Evolutionary conservation across 2,113 vertebrate species (phyloP), one percentile per base, ranked within the genome.

Genomic region (Rhinoptilus africanus): DNA sequence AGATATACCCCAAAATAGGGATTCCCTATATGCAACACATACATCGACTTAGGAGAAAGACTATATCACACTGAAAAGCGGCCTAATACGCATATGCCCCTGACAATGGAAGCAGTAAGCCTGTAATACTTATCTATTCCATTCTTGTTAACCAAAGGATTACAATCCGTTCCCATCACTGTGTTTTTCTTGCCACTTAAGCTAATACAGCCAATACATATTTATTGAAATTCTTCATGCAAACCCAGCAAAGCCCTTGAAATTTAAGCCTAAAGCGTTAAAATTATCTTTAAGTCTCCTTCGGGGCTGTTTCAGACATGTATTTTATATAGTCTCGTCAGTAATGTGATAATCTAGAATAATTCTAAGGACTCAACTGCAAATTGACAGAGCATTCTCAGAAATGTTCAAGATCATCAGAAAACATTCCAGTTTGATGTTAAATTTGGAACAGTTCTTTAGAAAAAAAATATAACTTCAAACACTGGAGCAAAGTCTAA

Each of bases 161-260:
- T 85, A 85, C 4, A 12, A 62, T 37, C 67, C 45, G 3, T 57
- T 41, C 79, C 76, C 79, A 53, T 16, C 19, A 8, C 53, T 18
- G 32, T 9, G 39, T 8, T 88, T 50, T 76, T n/a, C 74, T 50
- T 45, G 43, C 35, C 78, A 54, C 43, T 93, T 74, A 13, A 83
- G n/a, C 30, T 91, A 37, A 54, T 6, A 54, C 21, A 85, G 43
- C 39, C 85, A 80, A 73, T 18, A 72, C 50, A 28, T 45, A 60
- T 64, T 88, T 62, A 92, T 73, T 41, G 71, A 80, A 73, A 85
- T 93, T 64, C 67, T 76, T 59, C 82, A 76, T 1, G 32, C 48
- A 88, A 89, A 81, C 51, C n/a, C 73, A 91, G 80, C 34, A 84
- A 88, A 92, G 57, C 57, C 66, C 32, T 68, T 32, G 48, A 85